phyloP scores from a whole-genome alignment of 2,888 invertebrate species.

The Teleogryllus oceanicus region DNA sequence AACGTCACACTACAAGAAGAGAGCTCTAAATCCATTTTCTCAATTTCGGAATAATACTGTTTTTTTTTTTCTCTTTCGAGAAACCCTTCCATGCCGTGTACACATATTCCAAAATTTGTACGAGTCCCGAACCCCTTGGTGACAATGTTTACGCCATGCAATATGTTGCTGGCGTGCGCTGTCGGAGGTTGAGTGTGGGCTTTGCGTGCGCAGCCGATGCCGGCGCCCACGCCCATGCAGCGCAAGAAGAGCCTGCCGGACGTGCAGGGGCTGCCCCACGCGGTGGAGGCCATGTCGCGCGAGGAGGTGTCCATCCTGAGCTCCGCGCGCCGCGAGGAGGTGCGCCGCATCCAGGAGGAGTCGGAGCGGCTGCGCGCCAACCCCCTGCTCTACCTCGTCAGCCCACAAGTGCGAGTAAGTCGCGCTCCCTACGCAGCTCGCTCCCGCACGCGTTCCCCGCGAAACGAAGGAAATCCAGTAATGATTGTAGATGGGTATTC shows the following conservation, averaged over 20 bases:
- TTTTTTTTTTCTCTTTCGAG: too few relatives aligned
- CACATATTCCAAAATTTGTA: too few relatives aligned
- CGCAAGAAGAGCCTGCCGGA: conserved; percentile 97
- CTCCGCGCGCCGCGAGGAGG: conserved; percentile 89
- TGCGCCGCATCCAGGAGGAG: conserved; percentile 86
- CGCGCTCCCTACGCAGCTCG: neutral
- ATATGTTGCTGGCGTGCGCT: too few relatives aligned
- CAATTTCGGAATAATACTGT: too few relatives aligned
- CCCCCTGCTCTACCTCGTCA: conserved; percentile 91
- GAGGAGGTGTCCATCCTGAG: conserved; percentile 94
- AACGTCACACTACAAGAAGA: too few relatives aligned
- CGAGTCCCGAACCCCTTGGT: too few relatives aligned
- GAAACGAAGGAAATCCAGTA: too few relatives aligned
- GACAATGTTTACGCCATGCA: too few relatives aligned
- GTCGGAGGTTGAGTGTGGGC: too few relatives aligned
- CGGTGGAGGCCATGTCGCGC: conserved; percentile 81
- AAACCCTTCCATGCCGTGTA: too few relatives aligned
- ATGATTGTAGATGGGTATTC: too few relatives aligned
- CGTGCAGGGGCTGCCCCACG: conserved; percentile 77
- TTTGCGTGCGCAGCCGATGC: conserved; percentile 61
- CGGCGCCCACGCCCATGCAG: conserved; percentile 71
- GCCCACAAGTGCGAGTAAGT: conserved; percentile 93
- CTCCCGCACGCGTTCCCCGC: neutral
- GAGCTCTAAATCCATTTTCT: too few relatives aligned
- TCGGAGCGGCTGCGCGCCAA: conserved; percentile 89